Conservation (phyloP, 1,140 invertebrate genomes). For the Lepeophtheirus salmonis region DNA sequence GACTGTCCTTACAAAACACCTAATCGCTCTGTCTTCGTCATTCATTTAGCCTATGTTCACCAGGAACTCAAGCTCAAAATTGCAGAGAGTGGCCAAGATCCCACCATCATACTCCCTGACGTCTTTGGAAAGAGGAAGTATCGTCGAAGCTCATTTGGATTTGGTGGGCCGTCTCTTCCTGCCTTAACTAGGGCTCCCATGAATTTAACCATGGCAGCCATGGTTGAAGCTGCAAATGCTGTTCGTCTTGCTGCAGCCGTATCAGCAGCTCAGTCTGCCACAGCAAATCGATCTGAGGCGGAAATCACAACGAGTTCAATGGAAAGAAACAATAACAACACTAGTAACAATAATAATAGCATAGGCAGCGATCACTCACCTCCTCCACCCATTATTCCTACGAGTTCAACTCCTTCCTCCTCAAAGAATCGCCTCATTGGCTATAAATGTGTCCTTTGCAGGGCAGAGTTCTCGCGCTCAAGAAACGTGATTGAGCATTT, state of each 20-base stretch:
- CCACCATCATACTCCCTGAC: not conserved
- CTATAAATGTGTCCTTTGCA: not conserved
- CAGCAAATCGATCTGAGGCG: not conserved
- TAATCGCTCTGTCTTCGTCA: conserved; percentile 13
- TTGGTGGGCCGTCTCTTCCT: not conserved
- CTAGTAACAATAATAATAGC: conserved; percentile 5
- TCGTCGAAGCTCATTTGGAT: conserved; percentile 1
- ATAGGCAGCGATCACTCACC: not conserved
- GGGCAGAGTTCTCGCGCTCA: not conserved
- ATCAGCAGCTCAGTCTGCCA: not conserved
- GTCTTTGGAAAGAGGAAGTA: conserved; percentile 11
- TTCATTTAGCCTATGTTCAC: conserved; percentile 10
- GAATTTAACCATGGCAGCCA: conserved; percentile 1
- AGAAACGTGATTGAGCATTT: not conserved
- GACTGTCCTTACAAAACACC: conserved; percentile 12
- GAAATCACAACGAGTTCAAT: not conserved
- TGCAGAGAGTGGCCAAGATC: conserved; percentile 1
- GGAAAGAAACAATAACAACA: not conserved
- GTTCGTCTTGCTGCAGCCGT: not conserved
- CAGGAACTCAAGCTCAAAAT: conserved; percentile 12
- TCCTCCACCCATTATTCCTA: too few relatives aligned
- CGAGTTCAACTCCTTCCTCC: not conserved
- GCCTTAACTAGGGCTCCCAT: not conserved
- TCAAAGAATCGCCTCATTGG: not conserved
- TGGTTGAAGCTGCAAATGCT: not conserved